phyloP scores from a whole-genome alignment of 2,888 invertebrate species.

The Eulithis prunata region DNA sequence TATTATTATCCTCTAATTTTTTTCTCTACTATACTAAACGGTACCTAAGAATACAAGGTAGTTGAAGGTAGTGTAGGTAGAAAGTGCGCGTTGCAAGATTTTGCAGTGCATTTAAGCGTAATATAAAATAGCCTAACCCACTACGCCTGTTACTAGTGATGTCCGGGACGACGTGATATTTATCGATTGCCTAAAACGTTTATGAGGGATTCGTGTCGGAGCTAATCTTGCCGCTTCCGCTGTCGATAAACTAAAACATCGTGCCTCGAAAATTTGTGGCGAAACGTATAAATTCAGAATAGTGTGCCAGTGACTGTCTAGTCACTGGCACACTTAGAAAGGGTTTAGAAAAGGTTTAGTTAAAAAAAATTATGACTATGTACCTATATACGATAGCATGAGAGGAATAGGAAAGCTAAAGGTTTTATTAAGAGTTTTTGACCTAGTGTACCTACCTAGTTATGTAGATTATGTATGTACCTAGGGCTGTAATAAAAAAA shows the following conservation, averaged over 20 bases:
- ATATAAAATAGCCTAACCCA: constrained; percentile 2
- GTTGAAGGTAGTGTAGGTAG: too few relatives aligned
- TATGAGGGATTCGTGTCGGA: constrained; percentile 76
- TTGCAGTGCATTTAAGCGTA: background rate
- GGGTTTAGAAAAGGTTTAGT: constrained; percentile 24
- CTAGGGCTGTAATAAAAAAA: too few relatives aligned
- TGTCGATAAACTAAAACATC: constrained; percentile 74
- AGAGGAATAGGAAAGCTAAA: too few relatives aligned
- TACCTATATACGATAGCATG: background rate
- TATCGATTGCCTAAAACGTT: constrained; percentile 74
- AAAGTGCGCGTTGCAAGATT: background rate
- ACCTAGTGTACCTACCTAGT: too few relatives aligned
- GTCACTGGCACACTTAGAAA: too few relatives aligned
- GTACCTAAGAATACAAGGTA: too few relatives aligned
- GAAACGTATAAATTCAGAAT: constrained; percentile 41
- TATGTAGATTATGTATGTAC: too few relatives aligned
- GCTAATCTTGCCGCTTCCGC: constrained; percentile 76
- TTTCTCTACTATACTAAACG: too few relatives aligned
- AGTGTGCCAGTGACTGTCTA: constrained; percentile 41
- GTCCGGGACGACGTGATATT: constrained; percentile 41
- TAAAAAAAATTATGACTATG: background rate
- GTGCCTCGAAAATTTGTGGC: constrained; percentile 48
- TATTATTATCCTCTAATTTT: too few relatives aligned
- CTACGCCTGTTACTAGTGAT: constrained; percentile 19
- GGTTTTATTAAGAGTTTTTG: too few relatives aligned